Percentiles rank a stretch among this genome's conserved stretches.
These are phyloP conservation scores for Mycetomoellerius zeteki DNA, from an alignment of 1,140 invertebrate species.

Conservation along the genomic window DNA sequence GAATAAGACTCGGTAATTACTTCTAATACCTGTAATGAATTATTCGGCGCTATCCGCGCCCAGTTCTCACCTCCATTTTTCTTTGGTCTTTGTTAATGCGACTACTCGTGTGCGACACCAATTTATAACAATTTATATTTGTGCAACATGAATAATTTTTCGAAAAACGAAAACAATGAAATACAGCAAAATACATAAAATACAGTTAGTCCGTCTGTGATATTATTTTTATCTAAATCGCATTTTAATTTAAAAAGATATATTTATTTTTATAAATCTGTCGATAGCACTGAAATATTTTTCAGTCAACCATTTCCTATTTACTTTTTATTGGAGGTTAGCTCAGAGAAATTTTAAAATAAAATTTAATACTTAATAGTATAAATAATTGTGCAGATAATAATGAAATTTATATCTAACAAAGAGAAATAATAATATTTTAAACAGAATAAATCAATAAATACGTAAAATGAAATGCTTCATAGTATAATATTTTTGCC, in stretches of 20 bases:
- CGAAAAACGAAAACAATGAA: neutral
- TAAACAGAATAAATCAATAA: neutral
- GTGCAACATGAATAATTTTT: neutral
- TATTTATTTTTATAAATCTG: neutral
- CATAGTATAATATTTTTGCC: neutral
- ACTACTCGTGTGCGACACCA: constrained; percentile 23
- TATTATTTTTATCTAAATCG: neutral
- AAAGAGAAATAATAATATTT: neutral
- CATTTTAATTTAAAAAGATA: neutral
- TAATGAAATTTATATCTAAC: neutral
- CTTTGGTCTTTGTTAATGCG: constrained; percentile 41
- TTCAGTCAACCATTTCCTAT: neutral
- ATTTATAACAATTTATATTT: constrained; percentile 43
- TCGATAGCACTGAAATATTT: neutral
- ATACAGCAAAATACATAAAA: too few species aligned
- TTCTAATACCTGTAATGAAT: constrained; percentile 74
- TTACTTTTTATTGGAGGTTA: neutral
- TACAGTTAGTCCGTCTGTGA: too few species aligned
- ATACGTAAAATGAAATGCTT: neutral
- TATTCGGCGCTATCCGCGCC: constrained; percentile 39
- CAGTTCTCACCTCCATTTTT: neutral
- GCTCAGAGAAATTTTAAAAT: neutral
- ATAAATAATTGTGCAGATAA: neutral
- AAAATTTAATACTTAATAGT: neutral
- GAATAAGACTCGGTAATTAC: constrained; percentile 67